Conservation (phyloP, 2,113 vertebrate species). For the Prunella himalayana region DNA sequence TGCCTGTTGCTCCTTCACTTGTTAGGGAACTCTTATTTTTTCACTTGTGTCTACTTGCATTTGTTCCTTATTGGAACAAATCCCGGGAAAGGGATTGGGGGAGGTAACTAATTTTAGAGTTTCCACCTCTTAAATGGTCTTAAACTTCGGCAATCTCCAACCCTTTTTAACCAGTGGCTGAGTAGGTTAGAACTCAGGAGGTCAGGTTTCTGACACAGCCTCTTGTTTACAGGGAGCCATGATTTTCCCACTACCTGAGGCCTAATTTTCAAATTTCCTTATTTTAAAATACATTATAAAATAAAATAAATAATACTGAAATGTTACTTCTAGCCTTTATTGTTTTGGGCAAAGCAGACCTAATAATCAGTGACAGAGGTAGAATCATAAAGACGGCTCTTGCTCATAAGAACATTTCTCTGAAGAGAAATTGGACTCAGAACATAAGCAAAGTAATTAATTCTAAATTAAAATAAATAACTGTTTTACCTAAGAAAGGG, state of each 20-base stretch:
- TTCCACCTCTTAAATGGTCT: neutral
- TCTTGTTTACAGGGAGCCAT: neutral
- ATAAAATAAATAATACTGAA: neutral
- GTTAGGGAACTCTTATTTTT: neutral
- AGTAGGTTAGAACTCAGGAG: neutral
- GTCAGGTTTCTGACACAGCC: neutral
- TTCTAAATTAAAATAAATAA: slow-evolving; percentile 38
- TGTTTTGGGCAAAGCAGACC: neutral
- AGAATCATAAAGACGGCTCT: neutral
- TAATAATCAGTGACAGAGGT: slow-evolving; percentile 3
- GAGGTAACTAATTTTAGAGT: neutral
- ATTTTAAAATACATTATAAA: neutral
- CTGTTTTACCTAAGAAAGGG: slow-evolving; percentile 1
- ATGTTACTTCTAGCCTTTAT: neutral
- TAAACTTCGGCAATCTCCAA: fast-evolving
- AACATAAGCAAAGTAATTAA: slow-evolving; percentile 28
- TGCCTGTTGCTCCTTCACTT: fast-evolving
- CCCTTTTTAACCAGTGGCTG: neutral
- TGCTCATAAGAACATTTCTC: neutral
- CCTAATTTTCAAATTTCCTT: neutral
- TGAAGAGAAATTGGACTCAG: neutral
- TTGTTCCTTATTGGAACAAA: neutral
- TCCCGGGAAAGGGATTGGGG: neutral
- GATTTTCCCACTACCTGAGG: neutral
- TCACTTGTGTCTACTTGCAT: no score